Conservation (phyloP, 2,888 invertebrate genomes). For the Limulus polyphemus region DNA sequence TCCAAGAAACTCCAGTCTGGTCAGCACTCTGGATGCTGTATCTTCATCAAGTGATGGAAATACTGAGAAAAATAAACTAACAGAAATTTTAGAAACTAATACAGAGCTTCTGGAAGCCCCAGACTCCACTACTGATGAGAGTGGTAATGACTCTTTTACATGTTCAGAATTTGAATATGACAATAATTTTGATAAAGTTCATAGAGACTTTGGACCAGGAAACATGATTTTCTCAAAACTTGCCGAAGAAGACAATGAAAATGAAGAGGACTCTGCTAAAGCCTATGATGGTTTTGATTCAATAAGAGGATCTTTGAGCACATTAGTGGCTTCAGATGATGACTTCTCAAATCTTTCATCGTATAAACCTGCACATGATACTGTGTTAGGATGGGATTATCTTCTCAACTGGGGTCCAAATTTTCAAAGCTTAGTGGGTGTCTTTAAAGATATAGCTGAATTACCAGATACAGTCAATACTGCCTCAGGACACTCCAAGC, state of each 20-base stretch:
- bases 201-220: conserved; percentile 36
- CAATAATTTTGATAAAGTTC: conserved; percentile 43
- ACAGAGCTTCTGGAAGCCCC: conserved; percentile 36
- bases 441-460: conserved; percentile 91
- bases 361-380: conserved; percentile 62
- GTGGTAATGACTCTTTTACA: conserved; percentile 69
- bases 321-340: conserved; percentile 84
- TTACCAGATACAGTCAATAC: conserved; percentile 52
- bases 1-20: conserved; percentile 76
- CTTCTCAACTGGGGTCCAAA: conserved; percentile 91
- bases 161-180: conserved; percentile 96
- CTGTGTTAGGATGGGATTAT: conserved; percentile 81
- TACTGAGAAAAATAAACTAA: conserved; percentile 29
- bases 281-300: conserved; percentile 84
- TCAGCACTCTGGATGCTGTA: conserved; percentile 84
- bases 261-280: conserved; percentile 32
- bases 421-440: conserved; percentile 87
- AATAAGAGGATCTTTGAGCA: conserved; percentile 83
- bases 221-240: conserved; percentile 49
- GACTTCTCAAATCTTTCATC: conserved; percentile 71
- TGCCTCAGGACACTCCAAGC: not conserved
- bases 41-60: conserved; percentile 51
- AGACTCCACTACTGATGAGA: conserved; percentile 20
- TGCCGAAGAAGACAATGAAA: conserved; percentile 34
- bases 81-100: conserved; percentile 35